phyloP scores from a whole-genome alignment of 2,797 vertebrate genomes.

The Peromyscus eremicus region DNA sequence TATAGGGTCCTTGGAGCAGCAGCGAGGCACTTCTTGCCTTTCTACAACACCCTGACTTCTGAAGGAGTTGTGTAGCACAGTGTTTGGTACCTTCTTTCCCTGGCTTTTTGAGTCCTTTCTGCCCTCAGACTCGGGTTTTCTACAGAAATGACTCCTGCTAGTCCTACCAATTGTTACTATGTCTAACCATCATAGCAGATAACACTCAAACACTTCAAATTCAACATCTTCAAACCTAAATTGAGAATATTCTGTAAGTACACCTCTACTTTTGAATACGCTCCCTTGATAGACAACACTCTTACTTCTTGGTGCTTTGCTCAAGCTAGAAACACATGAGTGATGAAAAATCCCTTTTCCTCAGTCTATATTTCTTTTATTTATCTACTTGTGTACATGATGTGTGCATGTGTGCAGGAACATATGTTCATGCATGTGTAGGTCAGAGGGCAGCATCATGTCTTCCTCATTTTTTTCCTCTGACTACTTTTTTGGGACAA shows the following conservation, averaged over 20 bases:
- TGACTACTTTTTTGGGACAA: not conserved
- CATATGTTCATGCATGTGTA: not conserved
- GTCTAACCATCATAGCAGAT: not conserved
- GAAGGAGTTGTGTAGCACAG: not conserved
- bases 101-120: not conserved
- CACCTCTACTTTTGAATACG: not conserved
- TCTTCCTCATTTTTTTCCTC: not conserved
- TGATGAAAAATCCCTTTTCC: not conserved
- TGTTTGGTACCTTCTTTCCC: not conserved
- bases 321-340: not conserved
- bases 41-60: not conserved
- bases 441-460: not conserved
- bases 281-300: not conserved
- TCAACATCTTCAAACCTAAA: not conserved
- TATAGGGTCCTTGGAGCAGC: not conserved
- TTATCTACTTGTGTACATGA: not conserved
- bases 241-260: not conserved
- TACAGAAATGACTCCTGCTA: not conserved
- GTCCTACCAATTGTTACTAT: not conserved
- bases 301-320: not conserved
- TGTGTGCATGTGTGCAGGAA: not conserved
- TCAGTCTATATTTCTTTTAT: not conserved
- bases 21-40: not conserved
- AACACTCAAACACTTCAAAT: not conserved
- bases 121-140: not conserved